Evolutionary conservation across 2,113 vertebrate species (phyloP).

Genomic region (Empidonax alnorum): DNA sequence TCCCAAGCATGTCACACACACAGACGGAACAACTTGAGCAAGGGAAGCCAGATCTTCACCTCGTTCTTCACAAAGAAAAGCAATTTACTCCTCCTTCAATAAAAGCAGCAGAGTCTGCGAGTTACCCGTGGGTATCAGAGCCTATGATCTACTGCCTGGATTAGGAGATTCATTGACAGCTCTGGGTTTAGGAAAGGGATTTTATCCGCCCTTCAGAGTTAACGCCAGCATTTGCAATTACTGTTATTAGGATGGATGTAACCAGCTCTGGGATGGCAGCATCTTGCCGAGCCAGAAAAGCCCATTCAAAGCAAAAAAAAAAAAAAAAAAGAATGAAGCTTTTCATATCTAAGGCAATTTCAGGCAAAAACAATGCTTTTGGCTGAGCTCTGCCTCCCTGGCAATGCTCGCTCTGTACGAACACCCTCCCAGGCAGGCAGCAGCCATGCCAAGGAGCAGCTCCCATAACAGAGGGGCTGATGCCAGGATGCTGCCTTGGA

Average conservation of each 20-base stretch:
- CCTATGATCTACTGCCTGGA: not conserved
- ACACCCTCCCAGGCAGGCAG: not conserved
- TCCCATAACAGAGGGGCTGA: not conserved
- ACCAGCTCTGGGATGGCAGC: conserved; percentile 19
- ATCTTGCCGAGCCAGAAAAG: not conserved
- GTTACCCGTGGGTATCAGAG: not conserved
- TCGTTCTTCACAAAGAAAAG: not conserved
- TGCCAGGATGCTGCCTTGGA: not conserved
- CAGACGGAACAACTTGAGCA: not conserved
- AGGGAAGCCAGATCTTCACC: not conserved
- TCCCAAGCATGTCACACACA: not conserved
- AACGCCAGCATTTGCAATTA: not conserved
- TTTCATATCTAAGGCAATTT: not conserved
- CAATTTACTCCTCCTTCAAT: conserved; percentile 22
- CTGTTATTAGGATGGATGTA: not conserved
- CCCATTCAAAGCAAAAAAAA: not conserved
- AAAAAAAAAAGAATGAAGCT: not conserved
- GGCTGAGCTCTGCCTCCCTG: not conserved
- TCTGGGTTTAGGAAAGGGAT: not conserved
- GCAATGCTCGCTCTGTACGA: not conserved
- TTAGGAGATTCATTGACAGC: conserved; percentile 9
- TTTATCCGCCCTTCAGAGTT: not conserved
- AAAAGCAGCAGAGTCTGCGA: not conserved
- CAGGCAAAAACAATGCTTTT: not conserved
- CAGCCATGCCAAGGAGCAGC: not conserved